Percentiles rank a stretch among this genome's conserved stretches.
Conservation (phyloP, 2,888 invertebrate genomes). For the Ectobius pallidus region DNA sequence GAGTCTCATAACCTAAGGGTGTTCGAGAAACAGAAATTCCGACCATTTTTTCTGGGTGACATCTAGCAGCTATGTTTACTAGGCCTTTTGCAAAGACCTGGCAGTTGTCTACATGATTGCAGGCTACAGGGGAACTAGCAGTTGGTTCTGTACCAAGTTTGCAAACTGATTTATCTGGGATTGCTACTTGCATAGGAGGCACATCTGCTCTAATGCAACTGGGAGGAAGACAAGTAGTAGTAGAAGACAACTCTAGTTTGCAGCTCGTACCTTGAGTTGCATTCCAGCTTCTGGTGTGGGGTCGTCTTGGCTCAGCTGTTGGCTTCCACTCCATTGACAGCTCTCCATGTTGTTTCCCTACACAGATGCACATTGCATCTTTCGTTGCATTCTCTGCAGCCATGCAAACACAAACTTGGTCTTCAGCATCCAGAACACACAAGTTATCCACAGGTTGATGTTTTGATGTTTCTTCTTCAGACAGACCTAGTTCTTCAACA, state of each 20-base stretch:
- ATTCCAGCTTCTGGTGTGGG: conserved; percentile 23
- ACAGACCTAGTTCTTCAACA: conserved; percentile 59
- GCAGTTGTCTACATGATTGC: not conserved
- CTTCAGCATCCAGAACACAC: conserved; percentile 44
- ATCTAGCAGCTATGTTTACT: not conserved
- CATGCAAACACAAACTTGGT: conserved; percentile 46
- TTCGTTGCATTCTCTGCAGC: conserved; percentile 5
- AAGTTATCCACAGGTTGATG: conserved; percentile 32
- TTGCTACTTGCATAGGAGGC: conserved; percentile 9
- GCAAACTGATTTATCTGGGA: not conserved
- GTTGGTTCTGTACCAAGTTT: not conserved
- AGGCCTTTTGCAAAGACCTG: not conserved
- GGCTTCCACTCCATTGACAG: conserved; percentile 44
- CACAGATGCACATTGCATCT: conserved; percentile 43
- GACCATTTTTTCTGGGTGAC: not conserved
- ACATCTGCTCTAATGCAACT: conserved; percentile 27
- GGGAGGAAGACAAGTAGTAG: conserved; percentile 20
- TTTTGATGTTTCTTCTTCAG: conserved; percentile 45
- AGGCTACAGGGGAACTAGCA: conserved; percentile 3
- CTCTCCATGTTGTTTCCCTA: conserved; percentile 43
- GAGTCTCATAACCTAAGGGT: conserved; percentile 1
- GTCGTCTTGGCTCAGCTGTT: not conserved
- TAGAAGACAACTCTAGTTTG: conserved; percentile 25
- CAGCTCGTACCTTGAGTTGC: conserved; percentile 29
- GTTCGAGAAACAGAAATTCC: not conserved